Evolutionary conservation across 1,140 invertebrate genomes (phyloP).

Genomic region (Cepaea nemoralis): DNA sequence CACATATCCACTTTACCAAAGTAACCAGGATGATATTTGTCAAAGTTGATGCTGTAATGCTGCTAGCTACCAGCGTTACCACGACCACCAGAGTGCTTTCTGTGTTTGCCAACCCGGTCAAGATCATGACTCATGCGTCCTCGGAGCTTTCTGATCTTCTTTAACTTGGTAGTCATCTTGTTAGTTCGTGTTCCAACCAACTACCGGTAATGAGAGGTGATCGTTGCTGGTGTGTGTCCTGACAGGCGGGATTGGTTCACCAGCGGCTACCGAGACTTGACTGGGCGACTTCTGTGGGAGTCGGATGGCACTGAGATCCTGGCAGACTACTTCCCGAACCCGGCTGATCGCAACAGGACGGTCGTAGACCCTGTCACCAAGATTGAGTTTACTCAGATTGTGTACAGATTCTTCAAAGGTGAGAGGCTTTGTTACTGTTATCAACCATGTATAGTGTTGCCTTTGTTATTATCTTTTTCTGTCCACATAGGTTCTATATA

Average conservation of each 20-base stretch:
- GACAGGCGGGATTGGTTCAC: slow-evolving; percentile 20
- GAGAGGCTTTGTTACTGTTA: no score
- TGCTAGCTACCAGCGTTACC: background rate
- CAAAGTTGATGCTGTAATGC: no score
- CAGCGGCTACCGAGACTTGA: background rate
- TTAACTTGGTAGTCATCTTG: no score
- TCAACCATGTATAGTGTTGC: no score
- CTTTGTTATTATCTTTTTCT: no score
- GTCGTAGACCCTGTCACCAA: background rate
- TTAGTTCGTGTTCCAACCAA: background rate
- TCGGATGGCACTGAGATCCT: background rate
- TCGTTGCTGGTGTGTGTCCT: background rate
- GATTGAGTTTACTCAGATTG: background rate
- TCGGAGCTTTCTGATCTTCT: no score
- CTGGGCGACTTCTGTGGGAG: background rate
- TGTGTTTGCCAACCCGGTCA: background rate
- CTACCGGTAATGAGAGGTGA: background rate
- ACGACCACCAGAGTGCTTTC: no score
- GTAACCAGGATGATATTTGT: no score
- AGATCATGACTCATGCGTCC: no score
- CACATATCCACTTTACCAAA: no score
- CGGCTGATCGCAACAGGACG: background rate
- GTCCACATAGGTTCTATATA: no score
- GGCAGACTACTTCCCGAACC: background rate
- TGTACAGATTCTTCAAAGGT: background rate